Evolutionary conservation across 2,113 vertebrate genomes (phyloP), one percentile per base, ranked within the genome.

Genomic region (Chauna torquata): DNA sequence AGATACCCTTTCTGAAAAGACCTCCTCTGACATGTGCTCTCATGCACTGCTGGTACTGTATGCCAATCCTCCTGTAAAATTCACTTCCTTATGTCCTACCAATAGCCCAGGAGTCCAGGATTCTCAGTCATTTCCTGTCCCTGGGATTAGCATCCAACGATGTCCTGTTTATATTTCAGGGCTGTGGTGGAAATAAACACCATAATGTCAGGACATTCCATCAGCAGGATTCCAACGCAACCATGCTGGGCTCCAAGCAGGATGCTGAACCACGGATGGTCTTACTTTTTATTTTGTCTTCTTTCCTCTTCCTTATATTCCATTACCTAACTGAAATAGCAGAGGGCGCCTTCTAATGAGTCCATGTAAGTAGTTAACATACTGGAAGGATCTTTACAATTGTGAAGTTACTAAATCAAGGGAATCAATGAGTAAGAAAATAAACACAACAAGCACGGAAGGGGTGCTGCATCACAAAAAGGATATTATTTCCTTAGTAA

Each of bases 151-250:
- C 70, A 96, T 88, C 76, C 79, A 90, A 88, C 34, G 15, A 97
- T 79, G 70, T 94, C 82, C 92, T 95, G 66, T 82, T 64, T 96
- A 97, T 74, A 95, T 94, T 95, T 92, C 59, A 68, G 91, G 64
- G 82, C 64, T 68, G 20, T 47, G 86, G 76, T 86, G 45, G 90
- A 95, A 96, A 90, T 90, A 96, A 98, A 98, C 96, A 96, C 83
- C 90, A 69, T 87, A 75, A 86, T 50, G 40, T 59, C 93, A 92
- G 84, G 84, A 95, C 79, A 91, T 95, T 96, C 88, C 75, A 91
- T 55, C 96, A 95, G 95, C 92, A 94, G 91, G 88, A 96, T 86
- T 88, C 91, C 95, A 96, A 66, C 0, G 0, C 65, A 96, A 34
- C 70, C 88, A 90, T 52, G 82, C 92, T 91, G 87, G n/a, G 81